These are phyloP conservation scores for Ramphastos sulfuratus DNA, from an alignment of 2,113 vertebrate species.

Conservation along the genomic window DNA sequence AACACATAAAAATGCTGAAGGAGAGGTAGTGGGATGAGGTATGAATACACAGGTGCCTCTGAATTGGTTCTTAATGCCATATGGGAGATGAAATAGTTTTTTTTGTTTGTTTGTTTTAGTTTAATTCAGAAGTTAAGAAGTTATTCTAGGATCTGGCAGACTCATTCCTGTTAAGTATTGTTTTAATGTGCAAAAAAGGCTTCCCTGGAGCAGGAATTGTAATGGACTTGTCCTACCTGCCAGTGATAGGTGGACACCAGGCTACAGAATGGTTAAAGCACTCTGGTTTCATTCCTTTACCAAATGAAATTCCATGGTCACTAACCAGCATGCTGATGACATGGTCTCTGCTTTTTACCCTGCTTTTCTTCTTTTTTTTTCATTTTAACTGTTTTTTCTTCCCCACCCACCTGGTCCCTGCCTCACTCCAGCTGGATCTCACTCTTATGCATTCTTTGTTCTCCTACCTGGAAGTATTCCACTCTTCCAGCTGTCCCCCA, in stretches of 20 bases:
- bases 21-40: neutral
- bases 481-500: constrained; percentile 60
- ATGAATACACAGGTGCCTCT: neutral
- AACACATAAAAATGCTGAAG: neutral
- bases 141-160: neutral
- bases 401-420: fast-evolving
- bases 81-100: neutral
- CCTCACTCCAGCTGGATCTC: neutral
- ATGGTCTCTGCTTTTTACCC: neutral
- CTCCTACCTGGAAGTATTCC: constrained; percentile 60
- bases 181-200: neutral
- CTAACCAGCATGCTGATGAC: neutral
- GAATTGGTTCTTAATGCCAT: neutral
- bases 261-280: neutral
- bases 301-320: neutral
- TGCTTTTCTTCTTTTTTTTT: neutral
- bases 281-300: neutral
- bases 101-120: neutral
- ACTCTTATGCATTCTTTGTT: neutral
- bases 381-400: neutral
- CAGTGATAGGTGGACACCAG: neutral
- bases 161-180: neutral
- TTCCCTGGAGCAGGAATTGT: neutral
- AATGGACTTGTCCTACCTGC: neutral
- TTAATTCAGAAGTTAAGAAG: neutral